phyloP scores from a whole-genome alignment of 2,113 vertebrate species.

The Cromileptes altivelis region DNA sequence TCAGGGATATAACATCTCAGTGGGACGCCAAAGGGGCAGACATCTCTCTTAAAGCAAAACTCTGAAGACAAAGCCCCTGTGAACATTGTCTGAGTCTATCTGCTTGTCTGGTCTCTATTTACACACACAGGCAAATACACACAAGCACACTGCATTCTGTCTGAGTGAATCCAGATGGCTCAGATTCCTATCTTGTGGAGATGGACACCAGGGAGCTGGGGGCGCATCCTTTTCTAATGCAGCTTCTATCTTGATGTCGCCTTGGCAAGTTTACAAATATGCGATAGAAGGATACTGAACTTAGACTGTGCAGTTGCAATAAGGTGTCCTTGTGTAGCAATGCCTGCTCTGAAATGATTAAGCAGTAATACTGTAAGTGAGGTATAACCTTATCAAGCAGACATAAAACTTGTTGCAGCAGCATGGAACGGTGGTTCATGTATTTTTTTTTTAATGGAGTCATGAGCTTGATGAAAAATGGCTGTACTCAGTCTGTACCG shows the following conservation, averaged over 20 bases:
- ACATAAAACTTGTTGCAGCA: slow-evolving; percentile 7
- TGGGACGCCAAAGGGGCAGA: slow-evolving; percentile 33
- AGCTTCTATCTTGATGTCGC: neutral
- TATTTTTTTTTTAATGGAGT: neutral
- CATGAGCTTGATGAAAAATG: slow-evolving; percentile 40
- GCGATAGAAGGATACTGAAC: neutral
- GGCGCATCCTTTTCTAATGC: slow-evolving; percentile 2
- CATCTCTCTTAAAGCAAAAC: slow-evolving; percentile 37
- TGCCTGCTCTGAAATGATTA: neutral
- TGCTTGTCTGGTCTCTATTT: slow-evolving; percentile 4
- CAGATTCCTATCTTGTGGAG: slow-evolving; percentile 8
- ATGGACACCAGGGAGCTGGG: slow-evolving; percentile 20
- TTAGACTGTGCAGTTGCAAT: neutral
- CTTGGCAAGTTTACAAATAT: slow-evolving; percentile 38
- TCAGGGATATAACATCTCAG: slow-evolving; percentile 46
- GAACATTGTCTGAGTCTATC: slow-evolving; percentile 20
- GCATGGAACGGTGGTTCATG: neutral
- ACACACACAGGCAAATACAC: neutral
- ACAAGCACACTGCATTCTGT: slow-evolving; percentile 1
- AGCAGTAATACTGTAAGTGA: neutral
- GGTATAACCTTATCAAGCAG: neutral
- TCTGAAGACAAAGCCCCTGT: slow-evolving; percentile 39
- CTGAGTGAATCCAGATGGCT: slow-evolving; percentile 33
- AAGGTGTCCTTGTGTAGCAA: neutral
- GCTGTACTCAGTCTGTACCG: slow-evolving; percentile 10